Percentiles rank a stretch among this genome's conserved stretches.
phyloP scores from a whole-genome alignment of 2,797 vertebrate species.

The Meriones psammophilus region DNA sequence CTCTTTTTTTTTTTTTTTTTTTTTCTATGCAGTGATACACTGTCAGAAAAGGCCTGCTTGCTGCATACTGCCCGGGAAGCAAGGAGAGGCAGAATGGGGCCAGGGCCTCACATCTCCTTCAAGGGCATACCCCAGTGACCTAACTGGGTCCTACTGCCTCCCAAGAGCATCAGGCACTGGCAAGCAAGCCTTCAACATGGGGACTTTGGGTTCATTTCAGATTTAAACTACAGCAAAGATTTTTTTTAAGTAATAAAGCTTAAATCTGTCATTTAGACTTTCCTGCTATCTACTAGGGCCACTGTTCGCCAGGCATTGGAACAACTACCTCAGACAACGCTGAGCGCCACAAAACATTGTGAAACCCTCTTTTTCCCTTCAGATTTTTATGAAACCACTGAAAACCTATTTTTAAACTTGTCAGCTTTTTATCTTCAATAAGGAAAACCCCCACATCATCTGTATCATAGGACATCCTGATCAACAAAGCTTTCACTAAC shows the following conservation, averaged over 20 bases:
- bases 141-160: not conserved
- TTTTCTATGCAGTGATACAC: not conserved
- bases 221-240: not conserved
- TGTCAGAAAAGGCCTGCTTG: not conserved
- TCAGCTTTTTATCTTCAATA: conserved; percentile 39
- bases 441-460: not conserved
- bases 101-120: not conserved
- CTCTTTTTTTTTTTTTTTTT: not conserved
- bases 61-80: not conserved
- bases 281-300: not conserved
- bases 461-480: conserved; percentile 28
- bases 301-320: not conserved
- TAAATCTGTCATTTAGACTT: not conserved
- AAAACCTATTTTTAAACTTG: conserved; percentile 54
- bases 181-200: not conserved
- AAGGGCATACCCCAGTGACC: not conserved
- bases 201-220: not conserved
- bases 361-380: conserved; percentile 45
- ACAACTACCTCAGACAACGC: conserved; percentile 16
- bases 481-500: conserved; percentile 60
- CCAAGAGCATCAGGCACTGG: not conserved
- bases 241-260: not conserved
- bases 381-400: conserved; percentile 66
- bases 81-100: not conserved
- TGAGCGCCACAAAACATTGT: conserved; percentile 37